A percentile compares a stretch with the other conserved stretches of the same genome.
phyloP scores from a whole-genome alignment of 2,888 invertebrate species.

The Heliconius charithonia region DNA sequence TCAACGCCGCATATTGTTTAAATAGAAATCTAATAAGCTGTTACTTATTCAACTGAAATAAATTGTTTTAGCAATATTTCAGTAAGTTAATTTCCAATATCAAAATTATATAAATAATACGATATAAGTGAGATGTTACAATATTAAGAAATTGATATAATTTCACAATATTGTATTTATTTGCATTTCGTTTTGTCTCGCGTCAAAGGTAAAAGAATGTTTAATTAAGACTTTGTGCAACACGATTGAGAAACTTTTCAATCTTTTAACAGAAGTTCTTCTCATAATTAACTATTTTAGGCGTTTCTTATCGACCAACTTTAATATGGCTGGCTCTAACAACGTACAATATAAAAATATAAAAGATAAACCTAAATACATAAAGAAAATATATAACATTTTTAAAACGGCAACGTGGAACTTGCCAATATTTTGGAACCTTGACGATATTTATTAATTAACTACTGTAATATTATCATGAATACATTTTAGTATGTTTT shows the following conservation, averaged over 20 bases:
- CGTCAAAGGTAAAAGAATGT: conserved; percentile 5
- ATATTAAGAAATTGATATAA: too few relatives aligned
- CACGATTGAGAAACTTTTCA: not conserved
- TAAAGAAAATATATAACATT: not conserved
- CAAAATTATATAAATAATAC: not conserved
- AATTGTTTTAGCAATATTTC: not conserved
- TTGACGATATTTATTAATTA: not conserved
- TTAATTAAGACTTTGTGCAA: conserved; percentile 14
- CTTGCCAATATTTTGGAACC: too few relatives aligned
- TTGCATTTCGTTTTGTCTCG: not conserved
- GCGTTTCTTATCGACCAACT: not conserved
- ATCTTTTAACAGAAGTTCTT: not conserved
- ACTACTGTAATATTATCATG: not conserved
- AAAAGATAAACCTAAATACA: not conserved
- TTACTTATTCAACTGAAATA: not conserved
- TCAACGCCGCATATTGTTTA: not conserved
- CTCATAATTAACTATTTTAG: not conserved
- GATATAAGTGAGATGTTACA: not conserved
- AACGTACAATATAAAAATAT: not conserved
- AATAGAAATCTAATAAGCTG: not conserved
- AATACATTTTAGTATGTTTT: not conserved
- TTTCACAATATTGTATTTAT: too few relatives aligned
- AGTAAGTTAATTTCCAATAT: not conserved
- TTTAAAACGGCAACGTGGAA: too few relatives aligned
- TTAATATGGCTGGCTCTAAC: not conserved